Evolutionary conservation across 2,888 invertebrate species (phyloP).

Genomic region (Pandemis cinnamomeana): DNA sequence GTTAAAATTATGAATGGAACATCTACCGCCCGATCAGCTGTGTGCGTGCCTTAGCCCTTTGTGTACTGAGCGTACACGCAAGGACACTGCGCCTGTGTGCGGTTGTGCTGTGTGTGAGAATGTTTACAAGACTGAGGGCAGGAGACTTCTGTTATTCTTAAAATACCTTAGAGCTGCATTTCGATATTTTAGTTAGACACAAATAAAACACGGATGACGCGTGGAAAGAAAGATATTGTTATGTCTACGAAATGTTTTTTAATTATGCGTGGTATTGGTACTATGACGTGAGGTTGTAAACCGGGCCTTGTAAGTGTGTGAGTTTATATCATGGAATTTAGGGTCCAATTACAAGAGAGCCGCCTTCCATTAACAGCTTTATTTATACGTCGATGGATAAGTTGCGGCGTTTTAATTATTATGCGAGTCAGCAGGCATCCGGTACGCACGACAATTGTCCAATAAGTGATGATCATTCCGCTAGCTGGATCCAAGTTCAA

Average conservation of each 20-base stretch:
- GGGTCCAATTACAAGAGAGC: conserved; percentile 76
- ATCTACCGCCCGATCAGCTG: conserved; percentile 60
- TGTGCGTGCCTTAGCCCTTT: conserved; percentile 51
- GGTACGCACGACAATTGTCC: conserved; percentile 66
- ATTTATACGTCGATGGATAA: conserved; percentile 78
- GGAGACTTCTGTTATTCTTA: conserved; percentile 46
- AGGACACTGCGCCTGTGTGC: conserved; percentile 29
- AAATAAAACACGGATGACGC: conserved; percentile 1
- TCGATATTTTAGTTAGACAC: conserved; percentile 14
- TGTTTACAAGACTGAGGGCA: conserved; percentile 35
- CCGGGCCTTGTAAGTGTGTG: conserved; percentile 51
- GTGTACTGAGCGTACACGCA: conserved; percentile 30
- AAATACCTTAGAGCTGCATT: conserved; percentile 38
- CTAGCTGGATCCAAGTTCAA: conserved; percentile 48
- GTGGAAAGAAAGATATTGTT: not conserved
- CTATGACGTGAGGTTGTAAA: not conserved
- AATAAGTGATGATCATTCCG: conserved; percentile 62
- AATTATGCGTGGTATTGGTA: not conserved
- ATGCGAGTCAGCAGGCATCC: conserved; percentile 69
- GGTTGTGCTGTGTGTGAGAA: conserved; percentile 33
- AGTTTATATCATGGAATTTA: conserved; percentile 68
- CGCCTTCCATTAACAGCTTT: conserved; percentile 77
- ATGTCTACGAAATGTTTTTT: not conserved
- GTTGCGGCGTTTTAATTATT: conserved; percentile 81
- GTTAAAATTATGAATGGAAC: conserved; percentile 82